phyloP scores from a whole-genome alignment of 2,113 vertebrate species.

The Irena cyanogastra region DNA sequence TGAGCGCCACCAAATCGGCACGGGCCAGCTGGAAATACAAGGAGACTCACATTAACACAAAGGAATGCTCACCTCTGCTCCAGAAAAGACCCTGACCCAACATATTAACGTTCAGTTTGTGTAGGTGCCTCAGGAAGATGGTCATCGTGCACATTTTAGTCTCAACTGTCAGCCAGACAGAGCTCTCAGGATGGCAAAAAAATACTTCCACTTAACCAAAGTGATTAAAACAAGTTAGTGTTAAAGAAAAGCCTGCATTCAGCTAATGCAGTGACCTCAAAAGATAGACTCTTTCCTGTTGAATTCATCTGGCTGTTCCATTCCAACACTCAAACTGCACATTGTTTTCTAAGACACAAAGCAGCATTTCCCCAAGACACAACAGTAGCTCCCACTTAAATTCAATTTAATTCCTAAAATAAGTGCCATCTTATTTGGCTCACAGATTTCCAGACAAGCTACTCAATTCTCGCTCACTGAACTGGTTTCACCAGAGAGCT shows the following conservation, averaged over 20 bases:
- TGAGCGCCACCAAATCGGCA: slow-evolving; percentile 77
- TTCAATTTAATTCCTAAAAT: not conserved
- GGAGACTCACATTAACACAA: not conserved
- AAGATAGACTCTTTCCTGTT: not conserved
- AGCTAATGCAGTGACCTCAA: not conserved
- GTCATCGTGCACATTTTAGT: rapidly evolving
- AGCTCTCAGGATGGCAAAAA: not conserved
- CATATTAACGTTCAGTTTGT: not conserved
- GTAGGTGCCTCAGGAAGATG: not conserved
- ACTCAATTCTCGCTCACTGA: not conserved
- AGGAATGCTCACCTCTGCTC: not conserved
- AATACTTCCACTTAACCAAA: not conserved
- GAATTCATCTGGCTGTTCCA: not conserved
- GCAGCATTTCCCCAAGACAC: not conserved
- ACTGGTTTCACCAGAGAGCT: not conserved
- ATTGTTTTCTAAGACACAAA: not conserved
- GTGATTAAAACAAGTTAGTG: not conserved
- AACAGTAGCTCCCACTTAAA: not conserved
- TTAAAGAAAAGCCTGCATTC: not conserved
- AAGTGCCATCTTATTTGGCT: not conserved
- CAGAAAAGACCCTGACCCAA: not conserved
- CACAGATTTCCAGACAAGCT: not conserved
- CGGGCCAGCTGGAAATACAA: slow-evolving; percentile 69
- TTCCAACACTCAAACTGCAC: not conserved
- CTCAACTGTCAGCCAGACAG: not conserved